Base-by-base conservation (phyloP, 1,140 invertebrate species). In the Diorhabda sublineata region DNA sequence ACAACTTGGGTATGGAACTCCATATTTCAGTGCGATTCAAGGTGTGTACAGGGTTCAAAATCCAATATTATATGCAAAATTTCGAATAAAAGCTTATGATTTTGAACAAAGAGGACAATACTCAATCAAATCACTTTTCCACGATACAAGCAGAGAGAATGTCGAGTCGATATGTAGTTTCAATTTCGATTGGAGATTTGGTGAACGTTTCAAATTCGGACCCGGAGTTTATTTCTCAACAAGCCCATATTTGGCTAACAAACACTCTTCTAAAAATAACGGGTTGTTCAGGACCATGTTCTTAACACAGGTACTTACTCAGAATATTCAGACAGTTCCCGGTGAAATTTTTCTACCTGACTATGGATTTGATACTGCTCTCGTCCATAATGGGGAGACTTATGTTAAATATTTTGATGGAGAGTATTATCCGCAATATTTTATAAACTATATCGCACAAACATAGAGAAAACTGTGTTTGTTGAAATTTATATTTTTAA, bases 371-470 rank as follows among this genome's bases (percentile, higher is more conserved):
- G 73, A 75, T 61, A 75, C 73, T 8, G 71, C 71, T 9, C 43
- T 71, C 5, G 64, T 63, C 8, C 67, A 67, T 45, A 61, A 63
- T 42, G 57, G 67, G 6, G 41, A 56, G 5, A 75, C 73, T 11
- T 75, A 69, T 58, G 69, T 75, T 8, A 75, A 75, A 64, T 75
- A 73, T 69, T 75, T 73, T 47, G 73, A 75, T 58, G 45, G 56
- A 58, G 73, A 75, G 59, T 75, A 69, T 56, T 75, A 75, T 66
- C 73, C 73, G 4, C 45, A 42, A n/a, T 75, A 75, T 70, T 66
- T 75, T 9, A 59, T 71, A 7, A 44, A 61, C 41, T 73, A 73
- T 66, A 26, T 26, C 26, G 1, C 26, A 26, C 26, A 26, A 26
- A 26, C 26, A 26, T 26, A 26, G 26, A 26, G 26, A 26, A 26